phyloP scores from a whole-genome alignment of 2,113 vertebrate genomes.

The Todiramphus chloris region DNA sequence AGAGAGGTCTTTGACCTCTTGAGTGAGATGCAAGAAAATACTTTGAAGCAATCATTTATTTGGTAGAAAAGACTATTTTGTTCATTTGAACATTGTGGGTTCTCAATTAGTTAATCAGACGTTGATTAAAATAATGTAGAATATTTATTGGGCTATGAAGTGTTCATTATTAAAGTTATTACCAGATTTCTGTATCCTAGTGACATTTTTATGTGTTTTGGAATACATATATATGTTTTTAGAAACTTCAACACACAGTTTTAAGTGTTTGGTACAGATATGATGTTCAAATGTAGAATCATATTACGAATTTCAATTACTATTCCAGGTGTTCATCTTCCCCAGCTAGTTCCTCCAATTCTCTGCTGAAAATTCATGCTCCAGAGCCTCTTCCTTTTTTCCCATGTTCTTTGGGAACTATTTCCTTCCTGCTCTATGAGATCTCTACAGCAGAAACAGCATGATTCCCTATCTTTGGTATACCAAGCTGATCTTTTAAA shows the following conservation, averaged over 20 bases:
- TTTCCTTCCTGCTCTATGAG: slow-evolving; percentile 35
- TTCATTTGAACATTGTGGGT: not conserved
- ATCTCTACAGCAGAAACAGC: not conserved
- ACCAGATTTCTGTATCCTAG: not conserved
- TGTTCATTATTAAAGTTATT: not conserved
- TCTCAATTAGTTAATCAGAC: not conserved
- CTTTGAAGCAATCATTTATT: not conserved
- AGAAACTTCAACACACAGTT: not conserved
- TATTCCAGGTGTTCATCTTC: slow-evolving; percentile 31
- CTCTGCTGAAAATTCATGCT: not conserved
- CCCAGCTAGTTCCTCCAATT: slow-evolving; percentile 51
- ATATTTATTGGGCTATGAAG: not conserved
- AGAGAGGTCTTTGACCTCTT: not conserved
- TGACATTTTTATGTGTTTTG: not conserved
- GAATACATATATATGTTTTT: not conserved
- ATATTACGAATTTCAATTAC: not conserved
- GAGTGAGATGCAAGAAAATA: not conserved
- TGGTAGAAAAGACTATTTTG: not conserved
- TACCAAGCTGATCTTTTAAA: not conserved
- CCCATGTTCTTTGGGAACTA: not conserved
- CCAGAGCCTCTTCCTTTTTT: slow-evolving; percentile 28
- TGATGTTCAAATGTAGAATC: not conserved
- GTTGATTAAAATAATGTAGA: not conserved
- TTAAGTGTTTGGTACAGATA: not conserved
- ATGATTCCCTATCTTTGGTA: not conserved